Base-by-base conservation (phyloP, 1,140 invertebrate genomes). In the Proctacanthus coquilletti region DNA sequence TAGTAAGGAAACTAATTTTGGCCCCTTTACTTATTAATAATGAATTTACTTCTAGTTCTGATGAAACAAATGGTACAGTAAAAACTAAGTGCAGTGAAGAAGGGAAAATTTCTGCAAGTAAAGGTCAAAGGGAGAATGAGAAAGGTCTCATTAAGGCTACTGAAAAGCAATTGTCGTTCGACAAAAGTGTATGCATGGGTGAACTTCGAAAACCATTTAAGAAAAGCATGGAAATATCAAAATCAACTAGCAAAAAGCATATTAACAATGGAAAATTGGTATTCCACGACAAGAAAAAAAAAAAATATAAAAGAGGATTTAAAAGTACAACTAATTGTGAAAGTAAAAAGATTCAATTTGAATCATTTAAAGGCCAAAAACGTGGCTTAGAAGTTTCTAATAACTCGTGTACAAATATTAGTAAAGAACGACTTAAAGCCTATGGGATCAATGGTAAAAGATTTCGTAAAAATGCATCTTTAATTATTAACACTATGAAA, bases 381-480 rank as follows among this genome's bases (percentile, higher is more conserved):
- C 11, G 2, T 2, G 3, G 19, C 18, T 14, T 18, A 17, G 2
- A 35, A 36, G n/a, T n/a, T n/a, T n/a, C n/a, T 11, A 27, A 18
- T 21, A 44, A 48, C 31, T 52, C 10, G 2, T 29, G 5, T 5
- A 21, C 14, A 11, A 6, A 30, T 14, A 42, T 60, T 10, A 53
- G 46, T 33, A 77, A 86, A 60, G 75, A 82, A 41, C 71, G 91
- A 43, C 61, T 95, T 1, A 72, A 76, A 53, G 85, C 84, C 0
- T 96, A 85, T 62, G 89, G 87, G 41, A 74, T 94, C 29, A 92
- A 93, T 70, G 85, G 88, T 1, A 88, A 86, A 45, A 92, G 91
- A 53, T 86, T 70, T 42, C 52, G 53, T 38, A 60, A 60, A 21
- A 47, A 47, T n/a, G n/a, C n/a, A n/a, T n/a, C n/a, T n/a, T n/a